These are phyloP conservation scores for Sogatella furcifera DNA, from an alignment of 1,140 invertebrate genomes.

Conservation along the genomic window DNA sequence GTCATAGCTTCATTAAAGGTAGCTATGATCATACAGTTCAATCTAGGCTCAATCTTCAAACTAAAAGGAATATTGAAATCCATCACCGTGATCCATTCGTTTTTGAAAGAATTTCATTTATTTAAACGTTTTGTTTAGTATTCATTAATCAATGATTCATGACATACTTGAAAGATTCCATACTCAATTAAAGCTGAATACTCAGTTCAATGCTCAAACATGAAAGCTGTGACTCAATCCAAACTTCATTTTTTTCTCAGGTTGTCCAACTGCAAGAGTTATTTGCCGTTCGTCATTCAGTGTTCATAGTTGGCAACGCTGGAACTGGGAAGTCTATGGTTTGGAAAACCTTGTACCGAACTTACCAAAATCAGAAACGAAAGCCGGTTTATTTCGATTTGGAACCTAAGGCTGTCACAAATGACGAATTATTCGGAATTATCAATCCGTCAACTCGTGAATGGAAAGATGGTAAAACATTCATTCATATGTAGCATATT, in stretches of 20 bases:
- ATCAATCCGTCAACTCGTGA: constrained; percentile 91
- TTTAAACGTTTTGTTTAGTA: too few species aligned
- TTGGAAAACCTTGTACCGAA: constrained; percentile 80
- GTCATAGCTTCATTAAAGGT: too few species aligned
- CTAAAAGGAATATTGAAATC: too few species aligned
- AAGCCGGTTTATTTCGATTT: constrained; percentile 83
- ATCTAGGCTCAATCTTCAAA: too few species aligned
- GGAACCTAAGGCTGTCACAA: constrained; percentile 92
- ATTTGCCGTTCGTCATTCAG: constrained; percentile 86
- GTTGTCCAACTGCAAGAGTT: constrained; percentile 87
- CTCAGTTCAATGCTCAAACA: too few species aligned
- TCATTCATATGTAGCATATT: neutral
- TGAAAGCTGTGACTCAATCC: too few species aligned
- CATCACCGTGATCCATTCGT: too few species aligned
- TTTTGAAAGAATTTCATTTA: too few species aligned
- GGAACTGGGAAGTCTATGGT: constrained; percentile 89
- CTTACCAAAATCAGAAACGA: constrained; percentile 63
- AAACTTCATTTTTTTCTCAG: constrained; percentile 31
- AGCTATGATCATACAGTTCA: too few species aligned
- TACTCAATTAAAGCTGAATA: too few species aligned
- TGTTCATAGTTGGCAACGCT: constrained; percentile 86
- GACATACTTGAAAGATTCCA: too few species aligned
- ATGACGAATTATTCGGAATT: constrained; percentile 90
- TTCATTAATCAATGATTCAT: too few species aligned
- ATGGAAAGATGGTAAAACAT: constrained; percentile 80